phyloP scores from a whole-genome alignment of 64 coral and sea anemone genomes.

The Acropora tenuis region DNA sequence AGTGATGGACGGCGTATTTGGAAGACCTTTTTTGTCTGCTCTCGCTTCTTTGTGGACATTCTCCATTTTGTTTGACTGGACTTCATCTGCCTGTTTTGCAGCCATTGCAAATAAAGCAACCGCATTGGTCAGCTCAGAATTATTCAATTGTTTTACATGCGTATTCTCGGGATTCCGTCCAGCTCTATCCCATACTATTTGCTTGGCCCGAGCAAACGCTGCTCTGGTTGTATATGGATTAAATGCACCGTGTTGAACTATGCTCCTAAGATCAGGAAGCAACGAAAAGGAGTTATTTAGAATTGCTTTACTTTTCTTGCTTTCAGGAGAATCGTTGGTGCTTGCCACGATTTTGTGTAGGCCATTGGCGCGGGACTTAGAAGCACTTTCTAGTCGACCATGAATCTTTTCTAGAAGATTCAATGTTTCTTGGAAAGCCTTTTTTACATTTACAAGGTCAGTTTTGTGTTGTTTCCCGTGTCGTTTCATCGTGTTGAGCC shows the following conservation, averaged over 20 bases:
- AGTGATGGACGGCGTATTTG: neutral
- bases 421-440: slow-evolving; percentile 8
- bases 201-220: slow-evolving; percentile 21
- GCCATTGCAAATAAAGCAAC: slow-evolving; percentile 45
- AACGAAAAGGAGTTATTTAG: slow-evolving; percentile 11
- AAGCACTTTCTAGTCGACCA: neutral
- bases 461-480: neutral
- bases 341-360: neutral
- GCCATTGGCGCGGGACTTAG: neutral
- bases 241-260: slow-evolving; percentile 27
- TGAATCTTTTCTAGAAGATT: slow-evolving; percentile 26
- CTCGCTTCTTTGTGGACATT: slow-evolving; percentile 1
- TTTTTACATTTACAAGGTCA: neutral
- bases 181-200: slow-evolving; percentile 46
- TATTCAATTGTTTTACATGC: slow-evolving; percentile 8
- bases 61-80: slow-evolving; percentile 30
- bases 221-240: slow-evolving; percentile 31
- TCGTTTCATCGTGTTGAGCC: neutral
- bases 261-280: slow-evolving; percentile 41
- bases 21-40: neutral
- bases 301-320: neutral
- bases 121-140: slow-evolving; percentile 38
- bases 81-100: slow-evolving; percentile 25
- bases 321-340: neutral
- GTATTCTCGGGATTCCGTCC: neutral